Conservation (phyloP, 2,113 vertebrate genomes). For the Passer domesticus region DNA sequence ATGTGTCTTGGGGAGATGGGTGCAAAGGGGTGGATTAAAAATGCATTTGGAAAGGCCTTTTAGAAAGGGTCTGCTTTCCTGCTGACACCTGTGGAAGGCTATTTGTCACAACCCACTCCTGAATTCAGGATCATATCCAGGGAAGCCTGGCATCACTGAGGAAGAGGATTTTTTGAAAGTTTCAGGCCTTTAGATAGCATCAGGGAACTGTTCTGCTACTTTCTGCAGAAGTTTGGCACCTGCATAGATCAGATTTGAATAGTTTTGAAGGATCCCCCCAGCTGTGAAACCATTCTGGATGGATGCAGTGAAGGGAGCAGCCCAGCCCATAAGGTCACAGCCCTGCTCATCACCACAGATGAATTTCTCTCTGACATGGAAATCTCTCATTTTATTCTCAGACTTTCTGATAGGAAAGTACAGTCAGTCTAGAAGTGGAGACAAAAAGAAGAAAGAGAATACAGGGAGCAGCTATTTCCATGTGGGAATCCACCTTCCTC, state of each 20-base stretch:
- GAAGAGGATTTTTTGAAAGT: neutral
- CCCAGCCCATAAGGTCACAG: neutral
- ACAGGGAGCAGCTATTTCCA: neutral
- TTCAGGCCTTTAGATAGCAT: neutral
- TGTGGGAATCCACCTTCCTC: neutral
- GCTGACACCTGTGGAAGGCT: neutral
- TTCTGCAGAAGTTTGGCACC: neutral
- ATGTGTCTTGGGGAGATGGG: neutral
- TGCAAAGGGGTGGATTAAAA: neutral
- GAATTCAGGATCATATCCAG: neutral
- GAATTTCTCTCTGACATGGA: neutral
- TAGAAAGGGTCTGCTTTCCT: neutral
- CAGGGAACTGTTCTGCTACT: neutral
- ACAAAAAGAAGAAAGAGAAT: neutral
- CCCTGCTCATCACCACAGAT: fast-evolving
- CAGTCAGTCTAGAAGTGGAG: neutral
- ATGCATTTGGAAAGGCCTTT: neutral
- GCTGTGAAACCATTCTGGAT: neutral
- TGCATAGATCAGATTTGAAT: neutral
- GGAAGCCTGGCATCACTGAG: neutral
- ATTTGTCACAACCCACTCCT: neutral
- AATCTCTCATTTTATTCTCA: neutral
- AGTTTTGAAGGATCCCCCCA: neutral
- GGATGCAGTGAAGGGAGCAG: neutral
- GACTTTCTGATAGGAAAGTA: neutral